These are phyloP conservation scores for Phalacrocorax brasilianus DNA, from an alignment of 2,113 vertebrate species.

Conservation along the genomic window DNA sequence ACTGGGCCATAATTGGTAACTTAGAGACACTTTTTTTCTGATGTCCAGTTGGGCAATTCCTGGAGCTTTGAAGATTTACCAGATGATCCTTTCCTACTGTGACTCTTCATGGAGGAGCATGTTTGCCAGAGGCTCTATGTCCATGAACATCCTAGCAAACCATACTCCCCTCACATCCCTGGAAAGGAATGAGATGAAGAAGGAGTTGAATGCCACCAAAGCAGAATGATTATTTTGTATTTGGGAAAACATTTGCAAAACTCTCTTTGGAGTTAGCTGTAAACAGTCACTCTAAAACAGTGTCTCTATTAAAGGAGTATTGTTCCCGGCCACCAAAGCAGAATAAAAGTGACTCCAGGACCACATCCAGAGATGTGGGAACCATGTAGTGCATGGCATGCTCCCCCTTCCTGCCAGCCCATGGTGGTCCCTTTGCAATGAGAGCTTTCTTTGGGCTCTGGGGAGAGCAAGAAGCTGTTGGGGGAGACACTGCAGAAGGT, in stretches of 20 bases:
- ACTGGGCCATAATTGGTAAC: background rate
- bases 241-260: slow-evolving; percentile 24
- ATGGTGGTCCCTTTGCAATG: background rate
- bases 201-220: slow-evolving; percentile 36
- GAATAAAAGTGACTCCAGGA: slow-evolving; percentile 29
- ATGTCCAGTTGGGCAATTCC: background rate
- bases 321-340: slow-evolving; percentile 41
- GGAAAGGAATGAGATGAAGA: slow-evolving; percentile 4
- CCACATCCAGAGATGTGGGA: slow-evolving; percentile 19
- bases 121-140: slow-evolving; percentile 3
- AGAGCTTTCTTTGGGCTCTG: background rate
- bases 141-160: background rate
- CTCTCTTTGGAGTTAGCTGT: background rate
- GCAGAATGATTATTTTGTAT: slow-evolving; percentile 29
- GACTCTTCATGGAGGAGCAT: background rate
- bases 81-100: slow-evolving; percentile 52
- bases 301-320: background rate
- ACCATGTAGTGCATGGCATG: background rate
- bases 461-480: background rate
- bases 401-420: background rate
- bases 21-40: background rate
- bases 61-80: slow-evolving; percentile 42
- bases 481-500: background rate
- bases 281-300: slow-evolving; percentile 18
- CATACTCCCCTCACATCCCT: slow-evolving; percentile 1